A percentile compares a stretch with the other conserved stretches of the same genome.
These are phyloP conservation scores for Bergia sp. DNA, from an alignment of 92 coral and sea anemone genomes.

Conservation along the genomic window DNA sequence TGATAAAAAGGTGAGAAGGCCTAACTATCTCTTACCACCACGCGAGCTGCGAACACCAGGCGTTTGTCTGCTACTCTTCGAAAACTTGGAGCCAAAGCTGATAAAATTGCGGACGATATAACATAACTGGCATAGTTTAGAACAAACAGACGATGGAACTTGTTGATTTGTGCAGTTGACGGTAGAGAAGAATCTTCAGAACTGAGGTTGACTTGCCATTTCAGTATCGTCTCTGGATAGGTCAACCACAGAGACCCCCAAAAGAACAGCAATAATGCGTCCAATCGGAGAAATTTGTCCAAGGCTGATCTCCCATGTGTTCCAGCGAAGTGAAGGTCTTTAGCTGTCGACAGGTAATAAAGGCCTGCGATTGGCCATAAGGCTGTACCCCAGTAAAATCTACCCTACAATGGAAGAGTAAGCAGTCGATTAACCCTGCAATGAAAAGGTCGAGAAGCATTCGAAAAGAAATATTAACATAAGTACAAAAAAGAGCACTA, in stretches of 20 bases:
- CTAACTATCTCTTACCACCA: constrained; percentile 4
- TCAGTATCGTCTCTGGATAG: constrained; percentile 4
- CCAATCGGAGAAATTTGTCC: constrained; percentile 23
- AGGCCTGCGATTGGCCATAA: constrained; percentile 11
- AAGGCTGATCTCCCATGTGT: constrained; percentile 5
- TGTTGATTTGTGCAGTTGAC: background rate
- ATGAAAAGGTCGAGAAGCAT: too few relatives aligned
- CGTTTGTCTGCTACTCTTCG: constrained; percentile 6
- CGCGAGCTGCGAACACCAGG: background rate
- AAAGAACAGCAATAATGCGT: background rate
- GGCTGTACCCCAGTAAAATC: constrained; percentile 27
- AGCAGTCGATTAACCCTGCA: too few relatives aligned
- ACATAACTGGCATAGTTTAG: constrained; percentile 23
- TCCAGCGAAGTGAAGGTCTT: constrained; percentile 27
- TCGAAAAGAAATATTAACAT: too few relatives aligned
- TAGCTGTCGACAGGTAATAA: background rate
- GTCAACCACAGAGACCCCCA: constrained; percentile 19
- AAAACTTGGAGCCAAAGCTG: constrained; percentile 36
- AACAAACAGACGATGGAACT: background rate
- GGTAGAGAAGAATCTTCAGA: background rate
- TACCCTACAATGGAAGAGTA: background rate
- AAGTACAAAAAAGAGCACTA: too few relatives aligned
- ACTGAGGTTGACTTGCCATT: constrained; percentile 9
- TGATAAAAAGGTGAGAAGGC: too few relatives aligned
- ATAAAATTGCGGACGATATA: constrained; percentile 6